Evolutionary conservation across 2,113 vertebrate species (phyloP), one percentile per base, ranked within the genome.

Genomic region (Sphaerodactylus townsendi): DNA sequence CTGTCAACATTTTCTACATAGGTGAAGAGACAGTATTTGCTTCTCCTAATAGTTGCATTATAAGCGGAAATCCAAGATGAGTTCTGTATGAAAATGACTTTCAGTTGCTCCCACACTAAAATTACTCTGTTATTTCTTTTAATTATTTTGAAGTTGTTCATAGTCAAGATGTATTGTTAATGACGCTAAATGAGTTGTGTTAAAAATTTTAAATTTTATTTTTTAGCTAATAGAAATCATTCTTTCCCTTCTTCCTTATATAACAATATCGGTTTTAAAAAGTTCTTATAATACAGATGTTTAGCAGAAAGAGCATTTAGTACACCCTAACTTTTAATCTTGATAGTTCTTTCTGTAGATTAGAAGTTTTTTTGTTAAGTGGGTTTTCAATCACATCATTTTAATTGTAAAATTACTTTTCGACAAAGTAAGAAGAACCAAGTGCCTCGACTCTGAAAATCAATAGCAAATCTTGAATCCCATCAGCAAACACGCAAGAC

Each of bases 391-490:
- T 87, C 86, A 88, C 86, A 82, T 83, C 66, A 10, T 86, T 92
- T 89, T 90, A 90, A 91, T 90, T 87, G 72, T 59, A 85, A 83
- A 90, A 88, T 48, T 78, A 89, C 28, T 62, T 90, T 91, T 89
- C 39, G 75, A 30, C 79, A 33, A 85, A 81, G 39, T 91, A 86
- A 86, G 81, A 75, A 90, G 75, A 86, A 87, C 65, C 88, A 92
- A 92, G 81, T 92, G 90, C 85, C 81, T 93, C 50, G 1, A 1
- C 87, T 91, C 86, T 88, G 79, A 90, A 90, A 94, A 94, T 95
- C 90, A 90, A 92, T 90, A 94, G 77, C 56, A 89, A 92, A 94
- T 95, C 93, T 92, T 25, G 78, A 7, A 91, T 87, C 91, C 77
- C 77, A 93, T 92, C 93, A 93, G 84, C 86, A 89, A 84, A 82